Evolutionary conservation across 2,888 invertebrate genomes (phyloP).

Genomic region (Drosophila leonis): DNA sequence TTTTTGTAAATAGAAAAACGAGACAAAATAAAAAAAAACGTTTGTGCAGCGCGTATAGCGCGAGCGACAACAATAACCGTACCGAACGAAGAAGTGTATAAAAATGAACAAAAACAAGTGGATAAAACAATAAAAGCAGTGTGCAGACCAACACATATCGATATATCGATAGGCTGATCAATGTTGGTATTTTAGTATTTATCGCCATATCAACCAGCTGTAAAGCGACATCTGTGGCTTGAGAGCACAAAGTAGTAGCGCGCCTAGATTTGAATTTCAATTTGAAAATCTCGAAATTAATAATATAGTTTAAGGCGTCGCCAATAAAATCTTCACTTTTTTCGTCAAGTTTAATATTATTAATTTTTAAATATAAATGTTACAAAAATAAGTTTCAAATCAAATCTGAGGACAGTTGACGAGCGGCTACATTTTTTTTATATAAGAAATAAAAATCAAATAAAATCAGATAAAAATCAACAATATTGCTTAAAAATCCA

Average conservation of each 20-base stretch:
- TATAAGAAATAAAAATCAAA: background rate
- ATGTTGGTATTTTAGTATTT: background rate
- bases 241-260: background rate
- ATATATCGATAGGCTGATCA: conserved; percentile 18
- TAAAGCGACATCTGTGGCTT: conserved; percentile 21
- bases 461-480: no score
- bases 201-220: background rate
- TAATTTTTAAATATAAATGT: background rate
- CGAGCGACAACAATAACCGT: conserved; percentile 35
- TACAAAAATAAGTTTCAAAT: background rate
- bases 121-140: conserved; percentile 33
- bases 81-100: conserved; percentile 47
- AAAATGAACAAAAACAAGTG: conserved; percentile 55
- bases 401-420: background rate
- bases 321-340: background rate
- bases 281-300: background rate
- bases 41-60: conserved; percentile 25
- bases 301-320: background rate
- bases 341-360: background rate
- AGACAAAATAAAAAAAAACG: conserved; percentile 10
- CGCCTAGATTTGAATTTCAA: background rate
- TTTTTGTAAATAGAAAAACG: conserved; percentile 1
- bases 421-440: background rate
- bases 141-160: conserved; percentile 33
- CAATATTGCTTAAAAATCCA: background rate